A percentile compares a stretch with the other conserved stretches of the same genome.
phyloP scores from a whole-genome alignment of 1,140 invertebrate genomes.

The Polypedilum vanderplanki region DNA sequence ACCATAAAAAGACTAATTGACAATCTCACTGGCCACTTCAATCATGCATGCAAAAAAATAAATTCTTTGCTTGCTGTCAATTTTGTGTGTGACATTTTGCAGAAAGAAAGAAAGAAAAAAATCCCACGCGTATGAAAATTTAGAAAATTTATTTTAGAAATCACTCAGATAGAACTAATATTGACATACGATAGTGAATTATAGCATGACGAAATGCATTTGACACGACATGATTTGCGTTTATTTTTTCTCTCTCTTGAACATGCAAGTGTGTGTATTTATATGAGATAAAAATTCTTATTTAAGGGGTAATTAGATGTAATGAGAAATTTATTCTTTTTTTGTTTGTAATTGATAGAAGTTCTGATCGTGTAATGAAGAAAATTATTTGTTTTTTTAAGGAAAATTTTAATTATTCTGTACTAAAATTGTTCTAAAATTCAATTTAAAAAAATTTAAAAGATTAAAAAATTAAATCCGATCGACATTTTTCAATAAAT shows the following conservation, averaged over 20 bases:
- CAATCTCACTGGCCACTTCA: background rate
- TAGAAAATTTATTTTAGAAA: background rate
- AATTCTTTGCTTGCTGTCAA: background rate
- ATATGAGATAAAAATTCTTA: background rate
- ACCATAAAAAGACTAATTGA: background rate
- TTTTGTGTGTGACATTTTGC: background rate
- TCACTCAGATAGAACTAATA: slow-evolving; percentile 22
- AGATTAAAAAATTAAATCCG: too few species aligned
- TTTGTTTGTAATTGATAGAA: background rate
- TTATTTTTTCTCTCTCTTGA: background rate
- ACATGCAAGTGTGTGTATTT: background rate
- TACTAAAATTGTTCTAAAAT: too few species aligned
- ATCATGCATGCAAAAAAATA: background rate
- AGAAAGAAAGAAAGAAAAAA: background rate
- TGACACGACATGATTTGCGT: slow-evolving; percentile 28
- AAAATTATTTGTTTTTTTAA: too few species aligned
- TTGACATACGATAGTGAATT: slow-evolving; percentile 28
- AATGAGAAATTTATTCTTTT: background rate
- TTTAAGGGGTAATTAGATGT: background rate
- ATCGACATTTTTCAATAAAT: too few species aligned
- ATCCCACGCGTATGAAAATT: background rate
- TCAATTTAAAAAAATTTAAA: too few species aligned
- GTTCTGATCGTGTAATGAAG: too few species aligned
- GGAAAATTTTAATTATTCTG: too few species aligned
- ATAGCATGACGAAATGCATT: slow-evolving; percentile 21